Evolutionary conservation across 2,113 vertebrate species (phyloP), one percentile per base, ranked within the genome.

Genomic region (Capreolus pygargus): DNA sequence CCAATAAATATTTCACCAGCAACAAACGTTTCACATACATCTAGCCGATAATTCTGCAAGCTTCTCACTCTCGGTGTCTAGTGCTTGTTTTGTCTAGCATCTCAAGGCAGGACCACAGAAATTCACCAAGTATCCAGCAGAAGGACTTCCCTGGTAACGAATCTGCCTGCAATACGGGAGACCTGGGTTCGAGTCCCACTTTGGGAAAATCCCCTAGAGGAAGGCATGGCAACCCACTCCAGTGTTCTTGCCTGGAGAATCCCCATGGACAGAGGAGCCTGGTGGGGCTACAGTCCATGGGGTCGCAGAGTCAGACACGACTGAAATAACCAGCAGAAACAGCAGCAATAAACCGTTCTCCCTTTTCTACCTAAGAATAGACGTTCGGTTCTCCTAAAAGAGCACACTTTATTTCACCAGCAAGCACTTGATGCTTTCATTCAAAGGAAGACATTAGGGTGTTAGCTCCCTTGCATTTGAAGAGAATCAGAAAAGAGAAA

Each of bases 121-220:
- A 55, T 52, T 76, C 54, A 57, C 47, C 43, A 54, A 57, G 7
- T 4, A 27, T 33, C 11, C 39, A 91, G 14, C 9, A 87, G 7
- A 82, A 39, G 64, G 64, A 2, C 64, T 67, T 67, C 64, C 33
- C 33, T 67, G 61, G 17, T 36, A 36, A n/a, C 0, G n/a, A 67
- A 36, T 36, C 17, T 67, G 33, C 33, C 17, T 19, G 16, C 61
- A 67, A 36, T 0, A 2, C 1, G 1, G 33, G 64, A 67, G 64
- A 67, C 17, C 8, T 67, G 33, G 64, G 64, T 67, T 36, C 4
- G 8, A 67, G 19, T 67, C 17, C 15, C 33, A 17, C 4, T 15
- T 64, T 33, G 61, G 30, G 61, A n/a, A 64, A 64, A 64, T 64
- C 15, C 8, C 33, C 33, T 67, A 36, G 33, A 67, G 33, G 19